Conservation (phyloP, 2,888 invertebrate genomes). For the Acleris holmiana region DNA sequence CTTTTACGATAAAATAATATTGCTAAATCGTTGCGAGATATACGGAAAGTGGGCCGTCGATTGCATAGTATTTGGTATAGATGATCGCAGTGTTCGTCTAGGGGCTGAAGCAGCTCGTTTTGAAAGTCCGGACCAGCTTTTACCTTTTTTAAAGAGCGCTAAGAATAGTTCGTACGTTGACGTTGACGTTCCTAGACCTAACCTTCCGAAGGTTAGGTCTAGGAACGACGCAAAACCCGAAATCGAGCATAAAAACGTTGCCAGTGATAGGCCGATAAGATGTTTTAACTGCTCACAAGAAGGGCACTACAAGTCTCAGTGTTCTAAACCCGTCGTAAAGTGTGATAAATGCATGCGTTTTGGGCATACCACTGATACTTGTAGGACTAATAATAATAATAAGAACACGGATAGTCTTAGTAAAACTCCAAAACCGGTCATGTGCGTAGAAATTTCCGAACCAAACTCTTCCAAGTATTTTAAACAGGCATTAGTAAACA, state of each 20-base stretch:
- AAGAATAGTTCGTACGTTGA: neutral
- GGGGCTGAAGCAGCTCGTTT: constrained; percentile 32
- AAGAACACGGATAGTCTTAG: neutral
- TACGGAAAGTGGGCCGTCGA: constrained; percentile 25
- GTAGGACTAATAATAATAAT: neutral
- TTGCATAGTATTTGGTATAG: constrained; percentile 26
- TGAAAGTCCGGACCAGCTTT: constrained; percentile 24
- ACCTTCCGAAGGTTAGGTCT: too few species aligned
- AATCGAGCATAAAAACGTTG: too few species aligned
- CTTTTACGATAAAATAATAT: constrained; percentile 25
- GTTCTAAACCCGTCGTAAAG: neutral
- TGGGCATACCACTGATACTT: too few species aligned
- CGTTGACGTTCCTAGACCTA: too few species aligned
- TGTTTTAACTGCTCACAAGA: constrained; percentile 12
- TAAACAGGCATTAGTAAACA: constrained; percentile 24
- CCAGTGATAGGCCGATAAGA: constrained; percentile 7
- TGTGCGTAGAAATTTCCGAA: neutral
- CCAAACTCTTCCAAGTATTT: constrained; percentile 20
- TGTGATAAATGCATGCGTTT: too few species aligned
- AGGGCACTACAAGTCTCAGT: constrained; percentile 14
- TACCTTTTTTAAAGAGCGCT: constrained; percentile 29
- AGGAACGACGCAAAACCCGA: too few species aligned
- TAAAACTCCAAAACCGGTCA: constrained; percentile 1
- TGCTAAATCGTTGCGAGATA: constrained; percentile 19
- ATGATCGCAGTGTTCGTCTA: constrained; percentile 24